Evolutionary conservation across 2,113 vertebrate species (phyloP), one percentile per base, ranked within the genome.

Genomic region (Muntiacus muntjak): DNA sequence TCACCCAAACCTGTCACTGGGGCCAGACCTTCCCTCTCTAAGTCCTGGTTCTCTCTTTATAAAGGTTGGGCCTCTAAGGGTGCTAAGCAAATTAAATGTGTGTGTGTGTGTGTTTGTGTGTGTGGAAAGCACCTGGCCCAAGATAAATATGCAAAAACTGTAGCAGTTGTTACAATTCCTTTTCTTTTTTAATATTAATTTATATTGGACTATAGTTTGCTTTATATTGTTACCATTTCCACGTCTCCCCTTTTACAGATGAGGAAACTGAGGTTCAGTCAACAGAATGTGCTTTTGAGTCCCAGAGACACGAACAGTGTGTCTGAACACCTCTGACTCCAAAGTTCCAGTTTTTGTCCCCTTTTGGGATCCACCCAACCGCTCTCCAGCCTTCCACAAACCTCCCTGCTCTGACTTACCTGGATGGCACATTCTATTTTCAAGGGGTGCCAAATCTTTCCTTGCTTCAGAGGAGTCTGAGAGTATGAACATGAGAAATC

Each of bases 291-390:
- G 15, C 36, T 71, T 55, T 55, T 2, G 5, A 55, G n/a, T 26
- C 19, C 79, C 4, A 3, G 47, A 5, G 67, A 47, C 40, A 9
- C 0, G 0, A 10, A 58, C 54, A 7, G 17, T 7, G 25, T n/a
- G 33, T 36, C 47, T 30, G 55, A 74, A 13, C 19, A 1, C 10
- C 45, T 83, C 36, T 30, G 55, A 40, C 52, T 23, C n/a, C 57
- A 14, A 7, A 6, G 19, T 6, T 43, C 36, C 14, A 8, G 28
- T 57, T 26, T 50, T 12, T 17, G 4, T 14, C 3, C 15, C 21
- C 16, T 15, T 19, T 45, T 55, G 11, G 60, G 83, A 79, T 36
- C 78, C 54, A 10, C 50, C 30, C 21, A 23, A 11, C 60, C 0
- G 3, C 7, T 47, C 60, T 13, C 87, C 62, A n/a, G 71, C n/a